These are phyloP conservation scores for Mastomys natalensis DNA, from an alignment of 2,113 vertebrate species.

Conservation along the genomic window DNA sequence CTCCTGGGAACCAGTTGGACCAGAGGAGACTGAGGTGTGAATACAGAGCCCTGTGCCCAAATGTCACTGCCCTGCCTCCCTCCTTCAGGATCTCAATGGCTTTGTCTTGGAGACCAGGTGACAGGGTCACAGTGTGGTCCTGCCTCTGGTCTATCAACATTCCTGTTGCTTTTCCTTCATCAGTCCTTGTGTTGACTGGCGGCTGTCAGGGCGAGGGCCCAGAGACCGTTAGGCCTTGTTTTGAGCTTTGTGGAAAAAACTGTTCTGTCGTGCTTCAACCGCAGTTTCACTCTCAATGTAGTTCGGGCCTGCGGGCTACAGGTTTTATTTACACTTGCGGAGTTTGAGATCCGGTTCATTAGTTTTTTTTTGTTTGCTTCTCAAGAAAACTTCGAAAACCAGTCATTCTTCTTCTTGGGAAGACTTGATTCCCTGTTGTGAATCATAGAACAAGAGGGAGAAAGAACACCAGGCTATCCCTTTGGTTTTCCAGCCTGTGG, in stretches of 20 bases:
- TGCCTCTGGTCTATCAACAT: not conserved
- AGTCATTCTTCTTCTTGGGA: not conserved
- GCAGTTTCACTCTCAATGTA: conserved; percentile 7
- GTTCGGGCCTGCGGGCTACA: not conserved
- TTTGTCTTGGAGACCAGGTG: not conserved
- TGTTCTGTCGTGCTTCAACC: not conserved
- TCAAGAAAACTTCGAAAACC: conserved; percentile 11
- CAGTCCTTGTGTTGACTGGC: not conserved
- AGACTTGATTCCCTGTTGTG: not conserved
- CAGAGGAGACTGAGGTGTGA: not conserved
- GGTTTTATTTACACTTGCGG: not conserved
- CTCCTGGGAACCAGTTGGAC: not conserved
- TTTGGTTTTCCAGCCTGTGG: not conserved
- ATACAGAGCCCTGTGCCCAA: not conserved
- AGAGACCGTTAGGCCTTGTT: not conserved
- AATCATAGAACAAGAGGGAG: not conserved
- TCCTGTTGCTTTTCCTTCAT: not conserved
- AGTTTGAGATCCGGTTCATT: not conserved
- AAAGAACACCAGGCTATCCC: not conserved
- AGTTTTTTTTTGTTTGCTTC: not conserved
- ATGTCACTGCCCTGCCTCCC: no score
- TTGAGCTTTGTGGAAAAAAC: not conserved
- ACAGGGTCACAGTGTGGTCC: not conserved
- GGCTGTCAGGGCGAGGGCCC: not conserved
- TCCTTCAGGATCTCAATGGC: not conserved